phyloP scores from a whole-genome alignment of 1,140 invertebrate species.

The Hesperophylax magnus region DNA sequence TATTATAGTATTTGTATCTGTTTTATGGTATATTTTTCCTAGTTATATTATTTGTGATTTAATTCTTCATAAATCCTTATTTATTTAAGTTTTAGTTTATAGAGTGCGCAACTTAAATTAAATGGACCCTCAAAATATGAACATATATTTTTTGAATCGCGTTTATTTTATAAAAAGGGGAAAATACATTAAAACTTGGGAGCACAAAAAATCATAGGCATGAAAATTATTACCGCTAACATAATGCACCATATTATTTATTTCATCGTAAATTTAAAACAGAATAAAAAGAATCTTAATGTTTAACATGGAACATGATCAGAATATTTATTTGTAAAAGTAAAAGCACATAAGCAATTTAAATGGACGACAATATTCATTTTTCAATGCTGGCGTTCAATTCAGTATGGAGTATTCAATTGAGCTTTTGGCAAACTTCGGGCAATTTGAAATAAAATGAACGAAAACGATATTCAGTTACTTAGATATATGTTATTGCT shows the following conservation, averaged over 20 bases:
- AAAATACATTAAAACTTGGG: slow-evolving; percentile 41
- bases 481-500: too few relatives aligned
- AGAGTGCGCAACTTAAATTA: too few relatives aligned
- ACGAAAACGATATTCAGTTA: too few relatives aligned
- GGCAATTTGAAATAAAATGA: too few relatives aligned
- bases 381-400: slow-evolving; percentile 3
- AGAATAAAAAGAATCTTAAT: slow-evolving; percentile 20
- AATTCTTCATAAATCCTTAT: too few relatives aligned
- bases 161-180: slow-evolving; percentile 29
- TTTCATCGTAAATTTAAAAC: slow-evolving; percentile 4
- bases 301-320: neutral
- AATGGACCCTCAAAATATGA: too few relatives aligned
- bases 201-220: slow-evolving; percentile 8
- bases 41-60: too few relatives aligned
- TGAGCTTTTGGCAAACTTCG: too few relatives aligned
- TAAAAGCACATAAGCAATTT: slow-evolving; percentile 33
- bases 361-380: neutral
- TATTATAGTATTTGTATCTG: too few relatives aligned
- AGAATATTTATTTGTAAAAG: neutral
- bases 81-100: too few relatives aligned
- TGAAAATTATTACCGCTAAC: slow-evolving; percentile 10
- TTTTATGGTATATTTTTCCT: too few relatives aligned
- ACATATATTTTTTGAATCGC: slow-evolving; percentile 6
- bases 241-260: slow-evolving; percentile 31
- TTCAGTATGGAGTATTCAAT: neutral